Evolutionary conservation across 2,113 vertebrate species (phyloP), one percentile per base, ranked within the genome.

Genomic region (Triplophysa rosa): DNA sequence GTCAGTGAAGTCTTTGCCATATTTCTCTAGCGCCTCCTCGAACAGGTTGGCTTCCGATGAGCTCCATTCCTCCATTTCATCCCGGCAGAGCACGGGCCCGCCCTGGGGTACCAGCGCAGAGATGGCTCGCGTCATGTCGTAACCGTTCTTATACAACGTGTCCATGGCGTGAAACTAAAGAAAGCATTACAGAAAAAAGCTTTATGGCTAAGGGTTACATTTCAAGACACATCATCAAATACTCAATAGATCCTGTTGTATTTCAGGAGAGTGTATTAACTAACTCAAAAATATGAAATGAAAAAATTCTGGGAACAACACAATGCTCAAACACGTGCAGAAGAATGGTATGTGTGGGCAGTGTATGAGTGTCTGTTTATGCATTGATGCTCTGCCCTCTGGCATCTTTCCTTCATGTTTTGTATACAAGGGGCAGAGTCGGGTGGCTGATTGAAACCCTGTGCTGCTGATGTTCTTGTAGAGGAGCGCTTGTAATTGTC

Each of bases 51-150:
- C 98, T 91, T 99, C 98, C 0, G 97, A 98, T 52, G 98, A 95
- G 7, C 97, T 99, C 98, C 98, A 99, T 88, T 99, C 98, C 87
- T 99, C 98, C 98, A 99, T 99, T 81, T 99, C 98, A 24, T 99
- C 98, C 81, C 98, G 91, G 89, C 98, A 99, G 21, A 99, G 94
- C 47, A 99, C 95, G 0, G 98, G 98, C n/a, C 98, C 98, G 0
- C 98, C 98, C 92, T 99, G 98, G 2, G 98, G 98, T 85, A 99
- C 98, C 79, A 99, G 94, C 0, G 97, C 96, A 0, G 96, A 94
- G 78, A 99, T 98, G 79, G 97, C 97, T 88, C 95, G 96, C 75
- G 97, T 98, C 87, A 99, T 96, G 86, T 98, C 97, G 0, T 98
- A 99, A 82, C 92, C 89, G 0, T 94, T 96, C 90, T 93, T 95